Conservation (phyloP, 1,140 invertebrate species). For the Leptoteleia sp. region DNA sequence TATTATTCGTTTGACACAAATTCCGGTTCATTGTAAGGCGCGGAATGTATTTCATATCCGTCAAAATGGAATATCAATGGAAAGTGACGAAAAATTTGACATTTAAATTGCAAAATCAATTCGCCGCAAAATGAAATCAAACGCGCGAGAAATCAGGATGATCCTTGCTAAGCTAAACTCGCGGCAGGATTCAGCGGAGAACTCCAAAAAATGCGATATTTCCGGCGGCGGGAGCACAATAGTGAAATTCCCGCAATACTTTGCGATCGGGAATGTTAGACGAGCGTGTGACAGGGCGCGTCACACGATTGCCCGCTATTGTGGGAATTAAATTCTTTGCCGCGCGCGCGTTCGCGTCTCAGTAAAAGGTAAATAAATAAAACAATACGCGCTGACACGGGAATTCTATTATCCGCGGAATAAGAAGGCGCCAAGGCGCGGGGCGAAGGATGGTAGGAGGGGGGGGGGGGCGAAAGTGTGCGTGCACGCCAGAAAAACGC, state of each 20-base stretch:
- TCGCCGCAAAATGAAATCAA: conserved; percentile 42
- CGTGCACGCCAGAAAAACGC: conserved; percentile 15
- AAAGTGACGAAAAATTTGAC: conserved; percentile 45
- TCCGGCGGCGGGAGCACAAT: conserved; percentile 34
- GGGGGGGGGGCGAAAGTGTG: conserved; percentile 13
- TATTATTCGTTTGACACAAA: conserved; percentile 31
- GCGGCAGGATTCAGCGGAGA: conserved; percentile 42
- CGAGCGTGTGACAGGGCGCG: conserved; percentile 67
- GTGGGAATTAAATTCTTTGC: conserved; percentile 63
- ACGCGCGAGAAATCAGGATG: conserved; percentile 52
- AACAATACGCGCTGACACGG: conserved; percentile 57
- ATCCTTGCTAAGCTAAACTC: conserved; percentile 54
- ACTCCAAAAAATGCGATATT: conserved; percentile 58
- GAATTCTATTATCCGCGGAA: conserved; percentile 60
- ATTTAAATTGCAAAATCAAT: conserved; percentile 59
- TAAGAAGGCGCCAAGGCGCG: conserved; percentile 32
- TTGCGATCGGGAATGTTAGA: conserved; percentile 65
- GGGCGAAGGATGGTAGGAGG: conserved; percentile 15
- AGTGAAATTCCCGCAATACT: conserved; percentile 60
- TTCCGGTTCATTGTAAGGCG: conserved; percentile 25
- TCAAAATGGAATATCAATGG: conserved; percentile 43
- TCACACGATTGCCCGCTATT: conserved; percentile 51
- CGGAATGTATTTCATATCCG: conserved; percentile 29
- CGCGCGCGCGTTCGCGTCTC: conserved; percentile 14
- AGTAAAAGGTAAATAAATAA: conserved; percentile 59